A percentile compares a stretch with the other conserved stretches of the same genome.
phyloP scores from a whole-genome alignment of 2,113 vertebrate species.

The Haemorhous mexicanus region DNA sequence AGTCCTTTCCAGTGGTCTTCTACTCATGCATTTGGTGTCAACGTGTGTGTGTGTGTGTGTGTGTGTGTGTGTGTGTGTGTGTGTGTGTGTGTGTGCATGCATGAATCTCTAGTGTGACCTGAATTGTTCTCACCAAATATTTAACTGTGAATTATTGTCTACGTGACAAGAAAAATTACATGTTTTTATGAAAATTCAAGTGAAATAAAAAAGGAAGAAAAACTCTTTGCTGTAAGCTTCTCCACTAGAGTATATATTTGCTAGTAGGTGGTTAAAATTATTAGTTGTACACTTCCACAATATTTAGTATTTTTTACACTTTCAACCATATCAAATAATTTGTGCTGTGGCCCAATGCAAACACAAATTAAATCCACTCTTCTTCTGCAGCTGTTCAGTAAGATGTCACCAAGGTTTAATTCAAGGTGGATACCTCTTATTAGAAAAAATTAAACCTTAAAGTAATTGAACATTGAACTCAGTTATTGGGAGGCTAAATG shows the following conservation, averaged over 20 bases:
- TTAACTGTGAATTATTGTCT: not conserved
- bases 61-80: not conserved
- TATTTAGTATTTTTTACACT: not conserved
- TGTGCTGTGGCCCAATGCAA: not conserved
- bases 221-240: not conserved
- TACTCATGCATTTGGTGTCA: not conserved
- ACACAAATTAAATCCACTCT: not conserved
- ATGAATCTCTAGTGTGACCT: not conserved
- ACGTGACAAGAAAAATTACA: not conserved
- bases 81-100: fast-evolving
- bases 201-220: not conserved
- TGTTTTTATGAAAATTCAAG: not conserved
- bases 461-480: not conserved
- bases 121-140: not conserved
- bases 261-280: not conserved
- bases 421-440: not conserved
- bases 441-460: not conserved
- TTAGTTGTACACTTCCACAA: not conserved
- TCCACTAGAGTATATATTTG: not conserved
- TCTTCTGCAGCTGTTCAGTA: not conserved
- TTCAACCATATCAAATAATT: not conserved
- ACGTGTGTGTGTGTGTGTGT: fast-evolving
- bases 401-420: not conserved
- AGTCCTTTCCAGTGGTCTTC: not conserved
- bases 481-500: not conserved